Percentiles rank a stretch among this genome's conserved stretches.
These are phyloP conservation scores for Lingula anatina DNA, from an alignment of 2,888 invertebrate genomes.

Conservation along the genomic window DNA sequence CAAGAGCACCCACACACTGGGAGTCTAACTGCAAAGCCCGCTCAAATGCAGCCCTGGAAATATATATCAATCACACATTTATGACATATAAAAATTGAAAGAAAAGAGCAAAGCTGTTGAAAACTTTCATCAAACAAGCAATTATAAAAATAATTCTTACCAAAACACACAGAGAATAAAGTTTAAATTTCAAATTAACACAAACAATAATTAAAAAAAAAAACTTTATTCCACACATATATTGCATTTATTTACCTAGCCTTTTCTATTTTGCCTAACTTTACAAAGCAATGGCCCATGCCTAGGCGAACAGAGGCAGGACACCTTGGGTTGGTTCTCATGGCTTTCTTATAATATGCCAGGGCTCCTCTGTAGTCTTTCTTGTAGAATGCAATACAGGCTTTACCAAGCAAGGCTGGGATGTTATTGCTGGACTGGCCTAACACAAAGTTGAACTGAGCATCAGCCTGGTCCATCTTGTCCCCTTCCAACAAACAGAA, in stretches of 20 bases:
- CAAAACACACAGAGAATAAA: no score
- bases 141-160: no score
- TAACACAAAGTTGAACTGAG: conserved; percentile 97
- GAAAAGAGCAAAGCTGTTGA: no score
- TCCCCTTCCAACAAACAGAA: conserved; percentile 97
- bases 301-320: conserved; percentile 94
- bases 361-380: conserved; percentile 88
- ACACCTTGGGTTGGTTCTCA: conserved; percentile 92
- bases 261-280: conserved; percentile 90
- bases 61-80: conserved; percentile 3
- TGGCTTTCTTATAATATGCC: conserved; percentile 95
- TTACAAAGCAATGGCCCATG: conserved; percentile 98
- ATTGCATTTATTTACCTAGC: conserved; percentile 78
- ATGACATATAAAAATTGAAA: conserved; percentile 2
- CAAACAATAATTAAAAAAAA: no score
- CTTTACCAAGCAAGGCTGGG: conserved; percentile 94
- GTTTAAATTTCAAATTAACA: no score
- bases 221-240: no score
- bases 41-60: conserved; percentile 83
- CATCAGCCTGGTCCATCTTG: conserved; percentile 99
- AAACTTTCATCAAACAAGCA: no score
- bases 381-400: conserved; percentile 97
- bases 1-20: conserved; percentile 92
- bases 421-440: conserved; percentile 79
- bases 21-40: conserved; percentile 87